phyloP scores from a whole-genome alignment of 2,113 vertebrate genomes.

The Oreamnos americanus region DNA sequence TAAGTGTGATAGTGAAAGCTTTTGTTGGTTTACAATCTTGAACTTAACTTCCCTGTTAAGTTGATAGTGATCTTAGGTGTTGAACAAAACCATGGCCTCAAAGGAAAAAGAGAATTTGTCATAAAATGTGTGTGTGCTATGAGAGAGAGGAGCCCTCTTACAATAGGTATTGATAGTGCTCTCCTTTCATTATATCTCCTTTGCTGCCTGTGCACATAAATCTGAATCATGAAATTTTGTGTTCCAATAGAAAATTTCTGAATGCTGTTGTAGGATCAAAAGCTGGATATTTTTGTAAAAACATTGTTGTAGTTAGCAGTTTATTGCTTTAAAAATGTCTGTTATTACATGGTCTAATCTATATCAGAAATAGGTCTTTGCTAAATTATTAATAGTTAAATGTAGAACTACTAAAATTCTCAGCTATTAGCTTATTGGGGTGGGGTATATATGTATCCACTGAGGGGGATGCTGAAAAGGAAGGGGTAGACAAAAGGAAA shows the following conservation, averaged over 20 bases:
- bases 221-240: not conserved
- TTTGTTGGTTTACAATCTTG: slow-evolving; percentile 24
- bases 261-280: not conserved
- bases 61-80: slow-evolving; percentile 23
- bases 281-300: slow-evolving; percentile 1
- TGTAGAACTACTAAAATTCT: not conserved
- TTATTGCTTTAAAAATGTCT: not conserved
- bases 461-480: not conserved
- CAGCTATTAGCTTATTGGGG: not conserved
- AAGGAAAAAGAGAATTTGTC: not conserved
- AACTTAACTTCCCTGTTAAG: slow-evolving; percentile 48
- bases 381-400: slow-evolving; percentile 29
- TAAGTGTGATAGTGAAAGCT: slow-evolving; percentile 2
- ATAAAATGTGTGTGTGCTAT: not conserved
- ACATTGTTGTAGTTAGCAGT: not conserved
- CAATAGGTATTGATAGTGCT: not conserved
- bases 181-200: not conserved
- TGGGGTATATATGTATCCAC: not conserved
- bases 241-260: not conserved
- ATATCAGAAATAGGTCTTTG: not conserved
- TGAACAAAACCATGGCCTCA: not conserved
- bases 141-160: not conserved
- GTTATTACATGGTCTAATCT: not conserved
- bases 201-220: not conserved
- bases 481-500: not conserved